Evolutionary conservation across 2,113 vertebrate genomes (phyloP).

Genomic region (Trichomycterus rosablanca): DNA sequence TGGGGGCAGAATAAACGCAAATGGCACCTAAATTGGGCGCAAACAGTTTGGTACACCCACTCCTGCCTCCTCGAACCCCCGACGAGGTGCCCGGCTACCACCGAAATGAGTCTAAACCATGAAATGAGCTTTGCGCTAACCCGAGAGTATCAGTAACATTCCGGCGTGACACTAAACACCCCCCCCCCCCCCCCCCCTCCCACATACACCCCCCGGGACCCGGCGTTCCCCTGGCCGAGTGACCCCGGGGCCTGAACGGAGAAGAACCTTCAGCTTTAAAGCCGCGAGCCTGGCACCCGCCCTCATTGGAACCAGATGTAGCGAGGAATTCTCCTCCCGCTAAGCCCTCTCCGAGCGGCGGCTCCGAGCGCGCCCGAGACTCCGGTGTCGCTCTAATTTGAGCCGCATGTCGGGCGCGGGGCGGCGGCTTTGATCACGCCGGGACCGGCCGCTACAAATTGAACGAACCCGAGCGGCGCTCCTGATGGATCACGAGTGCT

Average conservation of each 20-base stretch:
- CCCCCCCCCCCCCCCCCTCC: too few relatives aligned
- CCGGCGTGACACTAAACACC: too few relatives aligned
- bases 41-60: too few relatives aligned
- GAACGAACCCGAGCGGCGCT: slow-evolving; percentile 96
- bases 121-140: slow-evolving; percentile 19
- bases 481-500: slow-evolving; percentile 97
- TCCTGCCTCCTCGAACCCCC: slow-evolving; percentile 29
- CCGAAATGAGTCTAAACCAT: slow-evolving; percentile 16
- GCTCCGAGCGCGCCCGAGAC: slow-evolving; percentile 96
- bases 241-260: slow-evolving; percentile 23
- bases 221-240: too few relatives aligned
- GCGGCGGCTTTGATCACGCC: slow-evolving; percentile 96
- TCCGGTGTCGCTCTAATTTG: slow-evolving; percentile 99
- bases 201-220: too few relatives aligned
- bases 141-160: slow-evolving; percentile 8
- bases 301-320: slow-evolving; percentile 99
- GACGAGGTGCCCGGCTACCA: slow-evolving; percentile 25
- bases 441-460: slow-evolving; percentile 99
- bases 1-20: too few relatives aligned
- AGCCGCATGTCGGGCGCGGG: slow-evolving; percentile 99
- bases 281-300: slow-evolving; percentile 90
- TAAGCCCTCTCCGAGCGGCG: slow-evolving; percentile 99
- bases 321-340: slow-evolving; percentile 92
- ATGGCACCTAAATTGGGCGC: too few relatives aligned
- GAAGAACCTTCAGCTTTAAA: slow-evolving; percentile 91